Base-by-base conservation (phyloP, 1,140 invertebrate species). In the Delia radicum region DNA sequence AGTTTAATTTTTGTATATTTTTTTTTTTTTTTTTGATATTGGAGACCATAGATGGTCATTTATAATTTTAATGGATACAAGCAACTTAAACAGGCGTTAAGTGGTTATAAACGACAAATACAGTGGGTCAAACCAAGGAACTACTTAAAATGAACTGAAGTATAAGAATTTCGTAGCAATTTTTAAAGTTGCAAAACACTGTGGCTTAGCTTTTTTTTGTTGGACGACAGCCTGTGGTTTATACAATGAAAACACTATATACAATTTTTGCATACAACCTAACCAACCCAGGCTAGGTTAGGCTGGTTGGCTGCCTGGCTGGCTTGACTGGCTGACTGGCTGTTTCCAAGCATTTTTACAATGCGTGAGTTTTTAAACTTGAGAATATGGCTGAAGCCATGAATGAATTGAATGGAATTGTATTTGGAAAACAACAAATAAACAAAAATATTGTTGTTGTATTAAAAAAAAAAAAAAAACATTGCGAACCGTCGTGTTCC, bases 11-110 rank as follows among this genome's bases (percentile, higher is more conserved):
- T 21, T 67, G 26, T 29, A 28, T 37, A 8, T 37, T 69, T 7
- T 37, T 69, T 33, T 69, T 63, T 63, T 63, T 10, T 26, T 69
- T 31, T 31, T 28, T 69, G 65, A 69, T 69, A 69, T 69, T 69
- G 65, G 65, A 69, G 65, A 69, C 65, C 65, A 33, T 37, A 69
- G 65, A 2, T 37, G 65, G 65, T 24, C 65, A 69, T 69, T 61
- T 76, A 78, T 79, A 79, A 77, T 72, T 79, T 79, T 83, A 81
- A 83, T 81, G 79, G 79, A 73, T 73, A 76, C 72, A 77, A 80
- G 82, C 82, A 82, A 83, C 76, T 83, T 83, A 80, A 80, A 77
- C 78, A 81, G 79, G 82, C 82, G 82, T 83, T 83, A 83, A 83
- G 82, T 81, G 79, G 81, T 83, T 79, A 77, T 75, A 48, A 73